Evolutionary conservation across 64 coral and sea anemone genomes (phyloP).

Genomic region (Dendronephthya gigantea): DNA sequence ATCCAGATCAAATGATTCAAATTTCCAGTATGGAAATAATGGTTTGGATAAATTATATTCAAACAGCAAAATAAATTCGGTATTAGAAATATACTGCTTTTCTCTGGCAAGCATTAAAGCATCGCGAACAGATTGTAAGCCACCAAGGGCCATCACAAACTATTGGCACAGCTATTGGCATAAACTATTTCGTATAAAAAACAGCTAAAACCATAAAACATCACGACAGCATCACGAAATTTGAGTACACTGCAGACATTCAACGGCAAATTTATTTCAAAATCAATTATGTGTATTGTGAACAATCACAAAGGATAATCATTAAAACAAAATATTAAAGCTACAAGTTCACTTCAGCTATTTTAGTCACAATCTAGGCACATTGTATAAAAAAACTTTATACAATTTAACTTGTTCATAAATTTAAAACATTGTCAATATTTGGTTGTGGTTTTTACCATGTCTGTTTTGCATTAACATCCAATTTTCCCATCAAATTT

Average conservation of each 20-base stretch:
- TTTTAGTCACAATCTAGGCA: too few species aligned
- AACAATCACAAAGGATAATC: not conserved
- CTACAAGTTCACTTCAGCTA: not conserved
- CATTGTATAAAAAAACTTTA: too few species aligned
- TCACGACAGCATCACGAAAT: not conserved
- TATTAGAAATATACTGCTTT: not conserved
- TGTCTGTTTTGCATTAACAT: too few species aligned
- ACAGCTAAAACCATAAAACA: not conserved
- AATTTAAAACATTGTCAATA: too few species aligned
- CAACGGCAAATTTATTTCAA: not conserved
- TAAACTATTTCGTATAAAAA: too few species aligned
- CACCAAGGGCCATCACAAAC: not conserved
- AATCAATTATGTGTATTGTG: not conserved
- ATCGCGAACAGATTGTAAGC: not conserved
- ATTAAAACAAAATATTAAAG: conserved; percentile 2
- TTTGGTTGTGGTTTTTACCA: too few species aligned
- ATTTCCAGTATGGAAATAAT: conserved; percentile 2
- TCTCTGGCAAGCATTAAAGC: not conserved
- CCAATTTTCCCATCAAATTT: not conserved
- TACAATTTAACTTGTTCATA: too few species aligned
- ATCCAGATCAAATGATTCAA: not conserved
- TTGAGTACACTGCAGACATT: too few species aligned
- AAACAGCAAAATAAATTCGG: conserved; percentile 5
- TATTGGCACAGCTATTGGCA: not conserved
- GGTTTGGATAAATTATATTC: not conserved